These are phyloP conservation scores for Chaetops frenatus DNA, from an alignment of 2,113 vertebrate species.

Conservation along the genomic window DNA sequence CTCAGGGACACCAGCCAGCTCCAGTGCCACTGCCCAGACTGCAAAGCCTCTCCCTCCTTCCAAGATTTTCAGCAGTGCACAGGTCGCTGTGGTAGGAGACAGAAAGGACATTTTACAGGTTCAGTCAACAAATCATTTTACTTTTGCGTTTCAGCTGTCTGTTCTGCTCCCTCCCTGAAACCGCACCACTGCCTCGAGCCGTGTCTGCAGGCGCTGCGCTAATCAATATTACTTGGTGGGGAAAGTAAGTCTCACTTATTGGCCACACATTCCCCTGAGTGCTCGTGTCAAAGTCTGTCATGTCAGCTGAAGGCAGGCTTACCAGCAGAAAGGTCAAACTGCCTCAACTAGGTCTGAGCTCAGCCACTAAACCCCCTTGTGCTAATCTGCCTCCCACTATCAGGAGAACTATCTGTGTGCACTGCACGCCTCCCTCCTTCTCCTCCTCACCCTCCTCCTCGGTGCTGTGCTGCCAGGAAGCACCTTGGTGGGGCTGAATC, in stretches of 20 bases:
- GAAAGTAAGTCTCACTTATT: conserved; percentile 38
- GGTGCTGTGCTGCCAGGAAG: not conserved
- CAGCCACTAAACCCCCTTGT: not conserved
- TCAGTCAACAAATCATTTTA: not conserved
- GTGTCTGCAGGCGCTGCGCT: not conserved
- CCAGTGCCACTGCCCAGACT: not conserved
- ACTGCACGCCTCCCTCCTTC: not conserved
- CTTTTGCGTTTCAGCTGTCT: not conserved
- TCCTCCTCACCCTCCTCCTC: not conserved
- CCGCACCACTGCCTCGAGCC: not conserved
- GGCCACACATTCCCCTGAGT: conserved; percentile 23
- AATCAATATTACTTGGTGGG: conserved; percentile 42
- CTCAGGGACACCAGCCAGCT: not conserved
- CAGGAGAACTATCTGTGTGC: not conserved
- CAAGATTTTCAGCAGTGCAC: not conserved
- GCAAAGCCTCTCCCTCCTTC: not conserved
- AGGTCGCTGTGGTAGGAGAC: not conserved
- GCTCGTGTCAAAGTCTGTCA: conserved; percentile 44
- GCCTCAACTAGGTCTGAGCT: conserved; percentile 5
- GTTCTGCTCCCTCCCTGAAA: not conserved
- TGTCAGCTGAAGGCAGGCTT: conserved; percentile 30
- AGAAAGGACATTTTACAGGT: not conserved
- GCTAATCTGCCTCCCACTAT: not conserved
- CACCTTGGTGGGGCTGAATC: not conserved
- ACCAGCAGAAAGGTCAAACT: conserved; percentile 39